Conservation (phyloP, 2,113 vertebrate genomes). For the Pycnonotus jocosus region DNA sequence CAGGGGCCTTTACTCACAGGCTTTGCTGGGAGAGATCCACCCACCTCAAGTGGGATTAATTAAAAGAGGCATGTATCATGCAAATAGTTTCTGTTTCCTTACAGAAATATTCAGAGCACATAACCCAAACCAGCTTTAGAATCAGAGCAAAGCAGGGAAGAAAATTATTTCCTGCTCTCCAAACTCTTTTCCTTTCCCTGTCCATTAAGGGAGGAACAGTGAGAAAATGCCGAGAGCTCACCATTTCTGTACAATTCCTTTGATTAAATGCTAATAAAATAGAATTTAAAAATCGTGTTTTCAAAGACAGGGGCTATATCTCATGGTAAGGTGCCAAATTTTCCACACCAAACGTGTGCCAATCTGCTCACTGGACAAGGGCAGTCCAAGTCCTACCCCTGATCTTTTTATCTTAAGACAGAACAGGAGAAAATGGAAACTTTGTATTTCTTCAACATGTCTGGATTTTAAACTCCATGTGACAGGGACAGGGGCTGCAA, state of each 20-base stretch:
- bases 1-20: slow-evolving; percentile 32
- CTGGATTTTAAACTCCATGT: slow-evolving; percentile 29
- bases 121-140: slow-evolving; percentile 57
- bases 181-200: slow-evolving; percentile 1
- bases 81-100: slow-evolving; percentile 55
- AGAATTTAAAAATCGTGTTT: background rate
- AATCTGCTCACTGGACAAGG: background rate
- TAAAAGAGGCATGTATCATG: slow-evolving; percentile 54
- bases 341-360: background rate
- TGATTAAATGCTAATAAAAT: background rate
- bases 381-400: background rate
- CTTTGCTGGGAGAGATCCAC: slow-evolving; percentile 54
- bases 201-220: background rate
- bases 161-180: slow-evolving; percentile 42
- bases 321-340: background rate
- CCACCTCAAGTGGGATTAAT: slow-evolving; percentile 68
- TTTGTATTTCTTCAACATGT: background rate
- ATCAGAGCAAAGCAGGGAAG: slow-evolving; percentile 29
- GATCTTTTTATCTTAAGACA: background rate
- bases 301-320: background rate
- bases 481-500: background rate
- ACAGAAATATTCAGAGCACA: slow-evolving; percentile 47
- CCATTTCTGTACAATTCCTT: background rate
- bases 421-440: background rate
- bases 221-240: background rate